A percentile compares a stretch with the other conserved stretches of the same genome.
phyloP scores from a whole-genome alignment of 1,140 invertebrate species.

The Pseudomyrmex concolor region DNA sequence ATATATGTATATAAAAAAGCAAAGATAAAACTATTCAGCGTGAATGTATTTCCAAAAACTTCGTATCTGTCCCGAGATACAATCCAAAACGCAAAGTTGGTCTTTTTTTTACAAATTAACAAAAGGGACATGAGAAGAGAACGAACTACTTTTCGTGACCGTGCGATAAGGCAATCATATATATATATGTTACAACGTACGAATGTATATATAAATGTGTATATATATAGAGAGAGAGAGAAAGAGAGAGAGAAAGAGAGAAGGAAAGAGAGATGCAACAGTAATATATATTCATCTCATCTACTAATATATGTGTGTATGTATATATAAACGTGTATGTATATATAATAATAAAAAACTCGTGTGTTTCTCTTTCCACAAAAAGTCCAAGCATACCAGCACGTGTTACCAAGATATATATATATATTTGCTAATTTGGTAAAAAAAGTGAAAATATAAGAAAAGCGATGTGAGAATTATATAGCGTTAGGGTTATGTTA shows the following conservation, averaged over 20 bases:
- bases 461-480: conserved; percentile 80
- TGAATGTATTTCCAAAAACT: not conserved
- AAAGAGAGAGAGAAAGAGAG: conserved; percentile 50
- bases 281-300: conserved; percentile 67
- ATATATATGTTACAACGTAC: conserved; percentile 54
- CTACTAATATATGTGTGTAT: conserved; percentile 66
- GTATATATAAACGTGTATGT: conserved; percentile 63
- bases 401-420: conserved; percentile 70
- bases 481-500: conserved; percentile 76
- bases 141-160: conserved; percentile 61
- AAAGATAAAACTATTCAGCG: conserved; percentile 23
- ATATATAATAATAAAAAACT: conserved; percentile 70
- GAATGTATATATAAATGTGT: conserved; percentile 36
- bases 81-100: not conserved
- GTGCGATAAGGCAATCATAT: conserved; percentile 63
- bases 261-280: conserved; percentile 69
- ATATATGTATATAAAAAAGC: not conserved
- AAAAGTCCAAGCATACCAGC: conserved; percentile 74
- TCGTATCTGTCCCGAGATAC: not conserved
- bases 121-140: conserved; percentile 4
- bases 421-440: conserved; percentile 74
- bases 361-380: conserved; percentile 69
- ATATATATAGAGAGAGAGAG: conserved; percentile 9
- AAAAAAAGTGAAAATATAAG: conserved; percentile 76
- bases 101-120: conserved; percentile 19